Evolutionary conservation across 2,113 vertebrate genomes (phyloP).

Genomic region (Callocephalon fimbriatum): DNA sequence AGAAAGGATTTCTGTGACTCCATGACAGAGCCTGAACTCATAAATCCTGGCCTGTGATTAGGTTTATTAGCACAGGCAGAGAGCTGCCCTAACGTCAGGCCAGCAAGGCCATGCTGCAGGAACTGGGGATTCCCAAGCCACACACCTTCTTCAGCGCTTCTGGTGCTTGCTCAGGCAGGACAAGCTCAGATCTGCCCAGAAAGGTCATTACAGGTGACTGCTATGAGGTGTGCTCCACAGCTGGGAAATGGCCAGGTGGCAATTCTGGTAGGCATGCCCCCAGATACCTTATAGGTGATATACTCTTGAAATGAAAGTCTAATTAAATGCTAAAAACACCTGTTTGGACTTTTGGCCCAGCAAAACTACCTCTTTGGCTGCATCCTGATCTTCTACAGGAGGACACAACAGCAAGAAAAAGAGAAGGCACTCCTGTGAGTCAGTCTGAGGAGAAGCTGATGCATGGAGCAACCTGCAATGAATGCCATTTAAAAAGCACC

Average conservation of each 20-base stretch:
- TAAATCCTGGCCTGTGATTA: neutral
- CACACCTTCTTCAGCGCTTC: neutral
- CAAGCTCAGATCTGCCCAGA: neutral
- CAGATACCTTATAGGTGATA: neutral
- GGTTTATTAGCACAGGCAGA: neutral
- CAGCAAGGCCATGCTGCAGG: neutral
- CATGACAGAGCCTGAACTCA: neutral
- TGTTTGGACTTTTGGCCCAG: neutral
- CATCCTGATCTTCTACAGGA: neutral
- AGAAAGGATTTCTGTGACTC: neutral
- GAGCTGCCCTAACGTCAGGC: neutral
- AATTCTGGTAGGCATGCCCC: neutral
- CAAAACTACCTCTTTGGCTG: neutral
- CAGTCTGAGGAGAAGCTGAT: neutral
- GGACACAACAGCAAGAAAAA: neutral
- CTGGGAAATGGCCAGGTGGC: neutral
- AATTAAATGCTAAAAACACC: neutral
- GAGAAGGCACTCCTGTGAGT: neutral
- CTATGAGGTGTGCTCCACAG: neutral
- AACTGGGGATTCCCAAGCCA: rapidly evolving
- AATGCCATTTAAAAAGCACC: neutral
- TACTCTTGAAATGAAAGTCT: neutral
- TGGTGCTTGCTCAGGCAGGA: neutral
- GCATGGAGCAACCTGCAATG: neutral
- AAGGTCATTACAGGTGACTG: neutral